Evolutionary conservation across 2,888 invertebrate genomes (phyloP).

Genomic region (Amphipyra tragopoginis): DNA sequence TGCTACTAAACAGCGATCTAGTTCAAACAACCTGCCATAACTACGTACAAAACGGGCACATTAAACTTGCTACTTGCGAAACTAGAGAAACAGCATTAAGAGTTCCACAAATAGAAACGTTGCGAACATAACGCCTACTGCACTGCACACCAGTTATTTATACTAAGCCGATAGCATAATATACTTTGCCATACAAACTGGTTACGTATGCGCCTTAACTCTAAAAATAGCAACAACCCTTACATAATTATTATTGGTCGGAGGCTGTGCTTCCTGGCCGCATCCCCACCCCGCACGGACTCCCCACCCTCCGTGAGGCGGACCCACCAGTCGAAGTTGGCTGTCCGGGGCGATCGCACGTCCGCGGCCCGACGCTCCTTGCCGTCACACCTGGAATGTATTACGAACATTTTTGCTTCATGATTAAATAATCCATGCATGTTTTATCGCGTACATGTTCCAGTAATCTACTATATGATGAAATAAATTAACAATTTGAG

Average conservation of each 20-base stretch:
- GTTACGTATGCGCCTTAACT: slow-evolving; percentile 72
- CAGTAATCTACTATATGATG: slow-evolving; percentile 20
- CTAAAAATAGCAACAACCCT: slow-evolving; percentile 87
- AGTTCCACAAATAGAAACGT: slow-evolving; percentile 77
- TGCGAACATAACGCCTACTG: slow-evolving; percentile 68
- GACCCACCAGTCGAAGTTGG: slow-evolving; percentile 70
- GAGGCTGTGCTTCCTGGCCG: slow-evolving; percentile 82
- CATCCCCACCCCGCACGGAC: slow-evolving; percentile 55
- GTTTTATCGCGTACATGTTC: slow-evolving; percentile 21
- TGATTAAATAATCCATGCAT: slow-evolving; percentile 34
- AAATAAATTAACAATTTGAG: slow-evolving; percentile 14
- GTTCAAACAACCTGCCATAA: slow-evolving; percentile 54
- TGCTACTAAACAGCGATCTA: slow-evolving; percentile 55
- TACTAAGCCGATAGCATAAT: slow-evolving; percentile 65
- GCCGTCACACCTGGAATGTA: slow-evolving; percentile 57
- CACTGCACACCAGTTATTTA: slow-evolving; percentile 70
- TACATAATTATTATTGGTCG: slow-evolving; percentile 84
- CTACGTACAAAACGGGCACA: slow-evolving; percentile 56
- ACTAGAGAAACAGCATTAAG: slow-evolving; percentile 74
- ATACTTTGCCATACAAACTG: slow-evolving; percentile 68
- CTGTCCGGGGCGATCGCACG: slow-evolving; percentile 66
- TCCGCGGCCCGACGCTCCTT: slow-evolving; percentile 46
- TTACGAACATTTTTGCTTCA: slow-evolving; percentile 45
- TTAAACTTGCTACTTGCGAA: slow-evolving; percentile 69
- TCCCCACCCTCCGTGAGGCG: slow-evolving; percentile 56